phyloP scores from a whole-genome alignment of 1,140 invertebrate species.

The Drosophila bocki region DNA sequence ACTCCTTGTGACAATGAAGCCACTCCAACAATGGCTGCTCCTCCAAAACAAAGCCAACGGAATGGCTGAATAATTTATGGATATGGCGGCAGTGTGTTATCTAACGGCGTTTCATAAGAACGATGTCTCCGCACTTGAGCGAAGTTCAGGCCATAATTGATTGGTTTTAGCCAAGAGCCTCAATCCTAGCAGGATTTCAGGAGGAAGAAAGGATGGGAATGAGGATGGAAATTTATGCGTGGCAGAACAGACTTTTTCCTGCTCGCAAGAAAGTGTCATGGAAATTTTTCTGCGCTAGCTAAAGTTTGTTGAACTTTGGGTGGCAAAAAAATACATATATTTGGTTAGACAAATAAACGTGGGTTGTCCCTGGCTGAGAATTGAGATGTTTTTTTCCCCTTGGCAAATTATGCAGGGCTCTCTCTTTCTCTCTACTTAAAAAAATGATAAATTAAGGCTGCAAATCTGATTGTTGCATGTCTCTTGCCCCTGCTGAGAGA shows the following conservation, averaged over 20 bases:
- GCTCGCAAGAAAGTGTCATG: conserved; percentile 20
- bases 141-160: conserved; percentile 55
- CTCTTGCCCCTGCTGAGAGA: neutral
- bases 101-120: conserved; percentile 61
- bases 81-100: conserved; percentile 61
- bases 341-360: conserved; percentile 32
- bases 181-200: conserved; percentile 24
- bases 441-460: neutral
- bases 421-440: neutral
- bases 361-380: conserved; percentile 2
- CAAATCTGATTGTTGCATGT: conserved; percentile 21
- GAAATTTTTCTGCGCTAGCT: conserved; percentile 23
- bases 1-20: conserved; percentile 40
- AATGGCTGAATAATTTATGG: conserved; percentile 69
- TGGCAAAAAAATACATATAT: neutral
- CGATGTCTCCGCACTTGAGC: conserved; percentile 24
- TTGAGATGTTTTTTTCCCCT: neutral
- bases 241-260: conserved; percentile 22
- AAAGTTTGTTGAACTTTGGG: conserved; percentile 69
- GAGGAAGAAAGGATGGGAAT: neutral
- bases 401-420: neutral
- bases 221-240: conserved; percentile 49
- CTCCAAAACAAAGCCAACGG: conserved; percentile 31
- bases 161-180: conserved; percentile 44
- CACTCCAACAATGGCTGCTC: conserved; percentile 42